Percentiles rank a stretch among this genome's conserved stretches.
Conservation (phyloP, 2,113 vertebrate species). For the Deroptyus accipitrinus region DNA sequence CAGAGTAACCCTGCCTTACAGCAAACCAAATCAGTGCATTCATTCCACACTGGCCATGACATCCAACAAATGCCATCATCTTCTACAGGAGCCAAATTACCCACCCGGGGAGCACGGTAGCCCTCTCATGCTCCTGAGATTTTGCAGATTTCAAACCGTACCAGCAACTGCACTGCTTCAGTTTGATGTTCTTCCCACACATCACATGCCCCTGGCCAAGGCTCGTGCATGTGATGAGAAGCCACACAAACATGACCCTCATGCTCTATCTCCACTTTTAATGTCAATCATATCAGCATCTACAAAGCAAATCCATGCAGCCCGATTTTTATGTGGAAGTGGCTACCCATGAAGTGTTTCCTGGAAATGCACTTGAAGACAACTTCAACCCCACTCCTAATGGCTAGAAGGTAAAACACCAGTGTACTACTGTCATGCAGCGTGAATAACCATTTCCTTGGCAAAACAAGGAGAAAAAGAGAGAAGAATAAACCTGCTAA, state of each 20-base stretch:
- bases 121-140: not conserved
- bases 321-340: not conserved
- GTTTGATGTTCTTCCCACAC: not conserved
- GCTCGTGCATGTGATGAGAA: not conserved
- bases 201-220: accelerated
- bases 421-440: not conserved
- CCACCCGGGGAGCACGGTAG: not conserved
- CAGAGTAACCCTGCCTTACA: accelerated
- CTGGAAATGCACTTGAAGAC: not conserved
- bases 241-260: not conserved
- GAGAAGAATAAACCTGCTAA: not conserved
- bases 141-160: not conserved
- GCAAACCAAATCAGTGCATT: not conserved
- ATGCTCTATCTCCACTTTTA: not conserved
- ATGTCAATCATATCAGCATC: not conserved
- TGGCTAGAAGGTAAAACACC: not conserved
- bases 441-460: not conserved
- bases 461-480: not conserved
- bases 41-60: not conserved
- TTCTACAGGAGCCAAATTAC: not conserved
- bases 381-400: not conserved
- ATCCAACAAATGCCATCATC: not conserved
- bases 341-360: not conserved
- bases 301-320: not conserved
- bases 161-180: not conserved